Evolutionary conservation across 1,140 invertebrate species (phyloP).

Genomic region (Drosophila repleta): DNA sequence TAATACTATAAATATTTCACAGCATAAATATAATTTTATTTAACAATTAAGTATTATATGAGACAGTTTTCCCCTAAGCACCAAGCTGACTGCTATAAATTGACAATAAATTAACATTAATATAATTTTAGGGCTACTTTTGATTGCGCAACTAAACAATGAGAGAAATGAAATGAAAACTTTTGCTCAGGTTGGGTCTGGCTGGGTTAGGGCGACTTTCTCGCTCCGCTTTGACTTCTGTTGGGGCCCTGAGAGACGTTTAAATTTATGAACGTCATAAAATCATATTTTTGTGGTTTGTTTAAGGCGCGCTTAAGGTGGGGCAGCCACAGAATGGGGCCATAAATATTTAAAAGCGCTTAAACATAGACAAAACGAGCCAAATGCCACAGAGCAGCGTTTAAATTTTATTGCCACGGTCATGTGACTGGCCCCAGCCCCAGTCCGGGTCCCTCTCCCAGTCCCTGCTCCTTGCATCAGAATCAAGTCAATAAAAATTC

Average conservation of each 20-base stretch:
- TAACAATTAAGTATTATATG: background rate
- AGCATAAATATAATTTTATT: too few relatives aligned
- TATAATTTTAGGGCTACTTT: background rate
- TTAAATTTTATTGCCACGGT: slow-evolving; percentile 70
- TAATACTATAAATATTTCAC: too few relatives aligned
- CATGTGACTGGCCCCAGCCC: slow-evolving; percentile 13
- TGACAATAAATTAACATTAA: background rate
- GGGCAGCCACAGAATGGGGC: slow-evolving; percentile 64
- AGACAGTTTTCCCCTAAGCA: background rate
- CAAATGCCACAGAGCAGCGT: slow-evolving; percentile 59
- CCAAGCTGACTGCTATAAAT: background rate
- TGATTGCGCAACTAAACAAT: background rate
- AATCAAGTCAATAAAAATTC: slow-evolving; percentile 65
- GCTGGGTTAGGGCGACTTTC: slow-evolving; percentile 11
- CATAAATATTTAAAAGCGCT: slow-evolving; percentile 80
- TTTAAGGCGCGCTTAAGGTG: slow-evolving; percentile 7
- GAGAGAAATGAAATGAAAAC: background rate
- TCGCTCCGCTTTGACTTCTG: slow-evolving; percentile 1
- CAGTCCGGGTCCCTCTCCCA: background rate
- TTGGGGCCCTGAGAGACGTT: slow-evolving; percentile 39
- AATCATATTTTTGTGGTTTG: slow-evolving; percentile 69
- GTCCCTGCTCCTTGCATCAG: slow-evolving; percentile 21
- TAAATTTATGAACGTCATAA: slow-evolving; percentile 76
- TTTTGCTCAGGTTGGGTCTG: background rate
- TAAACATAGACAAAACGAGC: slow-evolving; percentile 52